Base-by-base conservation (phyloP, 2,888 invertebrate genomes). In the Pterostichus niger region DNA sequence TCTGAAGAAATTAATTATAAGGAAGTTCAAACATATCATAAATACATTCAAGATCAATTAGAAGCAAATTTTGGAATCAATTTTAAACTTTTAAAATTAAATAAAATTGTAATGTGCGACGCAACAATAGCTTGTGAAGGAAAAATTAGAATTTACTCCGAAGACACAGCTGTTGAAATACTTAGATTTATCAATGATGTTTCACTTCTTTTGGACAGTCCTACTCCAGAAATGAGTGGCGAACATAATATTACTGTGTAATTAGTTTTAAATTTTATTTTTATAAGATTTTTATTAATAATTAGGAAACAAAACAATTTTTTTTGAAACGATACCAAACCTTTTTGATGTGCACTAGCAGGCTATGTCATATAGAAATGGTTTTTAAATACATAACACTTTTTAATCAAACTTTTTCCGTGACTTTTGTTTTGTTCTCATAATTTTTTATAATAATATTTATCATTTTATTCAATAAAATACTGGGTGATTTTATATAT, bases 1-100 rank as follows among this genome's bases (percentile, higher is more conserved):
- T 40, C 54, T 46, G 77, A 84, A 6, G 52, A 80, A 49, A 76
- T 84, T 49, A 17, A 17, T 5, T 54, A 31, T n/a, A 44, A 81
- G 7, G 84, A 85, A 49, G 83, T 85, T 33, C 49, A 82, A 15
- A 71, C 6, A 15, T 81, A 84, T 15, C 77, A 83, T 40, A 68
- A 78, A 40, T 31, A 17, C 17, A 59, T 85, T 13, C 46, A 44
- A 33, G 44, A 56, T 40, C 83, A 84, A 49, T 59, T 84, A 49
- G n/a, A 17, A 15, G 9, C 6, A 6, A 40, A 40, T 10, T 79
- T 17, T 59, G 31, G 71, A 0, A 64, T 84, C 6, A 71, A 85
- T 24, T 79, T 83, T 6, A 59, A 73, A 33, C n/a, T 44, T 64
- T 75, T 79, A 35, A 79, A 73, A 44, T 49, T 83, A 35, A 71